Conservation (phyloP, 2,113 vertebrate genomes). For the Madoqua kirkii region DNA sequence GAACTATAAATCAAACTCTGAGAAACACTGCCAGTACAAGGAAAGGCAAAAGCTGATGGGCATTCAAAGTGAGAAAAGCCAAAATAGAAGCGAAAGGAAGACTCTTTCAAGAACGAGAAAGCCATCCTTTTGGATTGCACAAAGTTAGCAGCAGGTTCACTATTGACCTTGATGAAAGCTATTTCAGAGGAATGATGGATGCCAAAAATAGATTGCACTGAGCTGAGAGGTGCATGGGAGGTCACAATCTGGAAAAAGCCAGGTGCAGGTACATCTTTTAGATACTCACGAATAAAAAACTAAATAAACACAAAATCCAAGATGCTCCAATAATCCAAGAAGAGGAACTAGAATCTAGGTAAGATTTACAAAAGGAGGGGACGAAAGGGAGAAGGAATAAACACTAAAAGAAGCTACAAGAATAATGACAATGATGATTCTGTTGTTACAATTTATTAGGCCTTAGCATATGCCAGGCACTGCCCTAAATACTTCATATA, state of each 20-base stretch:
- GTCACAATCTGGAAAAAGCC: conserved; percentile 35
- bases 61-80: background rate
- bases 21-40: background rate
- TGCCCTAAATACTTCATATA: background rate
- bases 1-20: background rate
- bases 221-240: background rate
- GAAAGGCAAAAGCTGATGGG: background rate
- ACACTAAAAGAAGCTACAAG: background rate
- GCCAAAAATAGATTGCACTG: background rate
- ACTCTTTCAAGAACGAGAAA: conserved; percentile 9
- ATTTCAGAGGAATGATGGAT: background rate
- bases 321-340: background rate
- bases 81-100: conserved; percentile 26
- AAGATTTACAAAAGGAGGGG: background rate
- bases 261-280: conserved; percentile 28
- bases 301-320: conserved; percentile 5
- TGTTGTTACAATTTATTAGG: background rate
- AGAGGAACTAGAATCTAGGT: background rate
- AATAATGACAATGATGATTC: background rate
- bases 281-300: conserved; percentile 18
- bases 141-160: conserved; percentile 25
- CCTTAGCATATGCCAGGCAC: background rate
- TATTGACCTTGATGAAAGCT: conserved; percentile 13
- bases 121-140: background rate
- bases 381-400: background rate